Conservation (phyloP, 2,888 invertebrate genomes). For the Tyria jacobaeae region DNA sequence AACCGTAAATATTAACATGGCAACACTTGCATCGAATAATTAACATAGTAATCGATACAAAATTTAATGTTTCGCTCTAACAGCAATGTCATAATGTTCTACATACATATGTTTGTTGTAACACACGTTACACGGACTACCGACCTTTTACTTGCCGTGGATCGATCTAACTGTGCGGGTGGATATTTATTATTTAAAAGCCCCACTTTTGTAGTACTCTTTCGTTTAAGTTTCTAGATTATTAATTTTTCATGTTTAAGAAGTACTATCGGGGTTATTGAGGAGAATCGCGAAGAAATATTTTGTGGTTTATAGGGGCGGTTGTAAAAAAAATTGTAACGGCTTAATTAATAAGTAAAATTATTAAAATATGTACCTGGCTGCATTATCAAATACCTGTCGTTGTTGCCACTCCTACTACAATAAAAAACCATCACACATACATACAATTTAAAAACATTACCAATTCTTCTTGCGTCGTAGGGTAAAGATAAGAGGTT, state of each 20-base stretch:
- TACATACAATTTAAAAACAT: too few species aligned
- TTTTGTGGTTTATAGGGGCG: background rate
- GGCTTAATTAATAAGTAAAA: too few species aligned
- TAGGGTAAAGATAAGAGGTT: too few species aligned
- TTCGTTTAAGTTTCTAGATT: background rate
- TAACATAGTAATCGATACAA: too few species aligned
- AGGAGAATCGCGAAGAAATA: background rate
- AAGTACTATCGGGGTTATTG: background rate
- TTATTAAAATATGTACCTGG: too few species aligned
- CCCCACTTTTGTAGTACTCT: conserved; percentile 15
- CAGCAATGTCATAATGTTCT: background rate
- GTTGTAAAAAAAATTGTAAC: too few species aligned
- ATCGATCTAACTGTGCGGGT: conserved; percentile 37
- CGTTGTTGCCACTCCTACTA: too few species aligned
- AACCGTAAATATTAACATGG: background rate
- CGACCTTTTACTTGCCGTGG: conserved; percentile 21
- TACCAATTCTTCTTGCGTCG: too few species aligned
- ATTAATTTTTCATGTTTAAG: conserved; percentile 2
- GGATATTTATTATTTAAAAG: conserved; percentile 44
- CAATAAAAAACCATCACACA: too few species aligned
- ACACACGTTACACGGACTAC: conserved; percentile 26
- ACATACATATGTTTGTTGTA: background rate
- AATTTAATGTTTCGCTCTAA: background rate
- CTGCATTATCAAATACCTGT: too few species aligned
- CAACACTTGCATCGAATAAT: background rate